These are phyloP conservation scores for Piscicola geometra DNA, from an alignment of 2,888 invertebrate species.

Conservation along the genomic window DNA sequence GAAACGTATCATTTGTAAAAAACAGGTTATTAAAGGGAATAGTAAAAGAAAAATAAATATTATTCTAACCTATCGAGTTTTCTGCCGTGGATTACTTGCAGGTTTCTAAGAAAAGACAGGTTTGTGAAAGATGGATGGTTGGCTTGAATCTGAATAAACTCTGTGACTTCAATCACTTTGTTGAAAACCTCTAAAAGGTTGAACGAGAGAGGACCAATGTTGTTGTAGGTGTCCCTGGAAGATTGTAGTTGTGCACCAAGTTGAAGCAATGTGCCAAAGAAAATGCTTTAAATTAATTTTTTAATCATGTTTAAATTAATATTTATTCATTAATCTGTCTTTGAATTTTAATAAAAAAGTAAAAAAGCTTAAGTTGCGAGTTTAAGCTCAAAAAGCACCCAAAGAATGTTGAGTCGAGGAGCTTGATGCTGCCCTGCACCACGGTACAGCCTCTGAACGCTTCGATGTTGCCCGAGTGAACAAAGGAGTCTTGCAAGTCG, in stretches of 20 bases:
- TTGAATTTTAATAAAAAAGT: too few relatives aligned
- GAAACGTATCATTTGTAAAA: too few relatives aligned
- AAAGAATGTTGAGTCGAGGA: constrained; percentile 76
- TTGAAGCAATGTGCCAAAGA: not conserved
- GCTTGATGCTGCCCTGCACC: constrained; percentile 84
- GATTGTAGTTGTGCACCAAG: not conserved
- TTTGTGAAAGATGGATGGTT: constrained; percentile 70
- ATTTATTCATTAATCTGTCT: too few relatives aligned
- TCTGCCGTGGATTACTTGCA: constrained; percentile 82
- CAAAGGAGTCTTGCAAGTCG: constrained; percentile 25
- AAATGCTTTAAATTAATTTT: too few relatives aligned
- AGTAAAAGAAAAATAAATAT: constrained; percentile 10
- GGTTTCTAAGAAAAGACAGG: constrained; percentile 83
- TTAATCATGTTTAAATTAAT: too few relatives aligned
- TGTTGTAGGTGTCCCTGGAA: constrained; percentile 36
- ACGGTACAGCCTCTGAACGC: constrained; percentile 85
- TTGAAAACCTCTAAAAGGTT: constrained; percentile 80
- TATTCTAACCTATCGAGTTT: constrained; percentile 32
- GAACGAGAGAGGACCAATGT: constrained; percentile 56
- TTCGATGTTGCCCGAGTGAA: constrained; percentile 83
- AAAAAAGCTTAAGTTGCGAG: too few relatives aligned
- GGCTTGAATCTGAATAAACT: constrained; percentile 72
- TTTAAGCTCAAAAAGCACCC: constrained; percentile 33
- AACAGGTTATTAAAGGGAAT: too few relatives aligned
- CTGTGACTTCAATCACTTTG: constrained; percentile 85